Percentiles rank a stretch among this genome's conserved stretches.
Evolutionary conservation across 37 sponge, comb jelly and placozoan species (phyloP).

Genomic region (Diacarnus erythraeanus): DNA sequence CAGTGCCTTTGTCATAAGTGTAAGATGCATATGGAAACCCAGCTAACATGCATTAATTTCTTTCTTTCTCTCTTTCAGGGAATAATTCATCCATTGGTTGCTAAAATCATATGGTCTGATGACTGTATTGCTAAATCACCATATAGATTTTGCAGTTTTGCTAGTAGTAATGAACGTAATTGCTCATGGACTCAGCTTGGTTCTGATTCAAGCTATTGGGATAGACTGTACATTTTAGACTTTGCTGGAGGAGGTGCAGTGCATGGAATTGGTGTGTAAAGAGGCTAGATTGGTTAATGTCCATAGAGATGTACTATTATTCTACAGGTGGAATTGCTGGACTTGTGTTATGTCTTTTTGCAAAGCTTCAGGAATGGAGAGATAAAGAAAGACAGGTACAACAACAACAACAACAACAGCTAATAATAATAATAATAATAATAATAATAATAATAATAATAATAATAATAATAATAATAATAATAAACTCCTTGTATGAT

Average conservation of each 20-base stretch:
- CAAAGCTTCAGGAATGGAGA: conserved; percentile 64
- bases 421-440: no score
- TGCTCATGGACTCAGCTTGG: conserved; percentile 10
- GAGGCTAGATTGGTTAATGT: not conserved
- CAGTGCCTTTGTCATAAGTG: conserved; percentile 91
- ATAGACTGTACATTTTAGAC: conserved; percentile 76
- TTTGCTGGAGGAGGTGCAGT: conserved; percentile 95
- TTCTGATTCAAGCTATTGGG: not conserved
- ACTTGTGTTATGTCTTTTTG: conserved; percentile 73
- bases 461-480: no score
- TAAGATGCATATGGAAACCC: conserved; percentile 52
- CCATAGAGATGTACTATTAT: no score
- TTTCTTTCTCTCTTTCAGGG: conserved; percentile 36
- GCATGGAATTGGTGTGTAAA: conserved; percentile 75
- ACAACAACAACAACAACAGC: no score
- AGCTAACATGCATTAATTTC: no score
- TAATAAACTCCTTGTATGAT: no score
- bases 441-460: no score
- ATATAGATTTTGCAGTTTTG: conserved; percentile 67
- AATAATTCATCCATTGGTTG: conserved; percentile 69
- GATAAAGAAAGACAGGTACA: no score
- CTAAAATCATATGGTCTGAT: conserved; percentile 73
- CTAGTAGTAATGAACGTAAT: not conserved
- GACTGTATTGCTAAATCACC: conserved; percentile 54
- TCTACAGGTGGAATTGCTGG: conserved; percentile 77